Conservation (phyloP, 2,113 vertebrate species). For the Osmerus eperlanus region DNA sequence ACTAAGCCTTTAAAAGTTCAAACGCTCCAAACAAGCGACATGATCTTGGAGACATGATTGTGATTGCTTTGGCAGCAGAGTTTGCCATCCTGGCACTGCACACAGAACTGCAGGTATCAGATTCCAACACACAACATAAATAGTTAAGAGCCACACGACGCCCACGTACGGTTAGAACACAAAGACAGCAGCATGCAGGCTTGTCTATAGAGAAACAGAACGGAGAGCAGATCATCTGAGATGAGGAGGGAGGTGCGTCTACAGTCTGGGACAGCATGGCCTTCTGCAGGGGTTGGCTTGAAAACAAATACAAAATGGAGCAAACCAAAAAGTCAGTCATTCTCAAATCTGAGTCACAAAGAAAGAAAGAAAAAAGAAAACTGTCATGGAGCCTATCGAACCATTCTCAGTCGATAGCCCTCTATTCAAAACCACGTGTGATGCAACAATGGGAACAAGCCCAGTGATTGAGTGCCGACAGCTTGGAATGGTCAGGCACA, state of each 20-base stretch:
- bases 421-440: background rate
- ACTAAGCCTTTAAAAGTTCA: too few species aligned
- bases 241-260: background rate
- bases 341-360: too few species aligned
- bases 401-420: background rate
- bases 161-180: slow-evolving; percentile 20
- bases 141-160: slow-evolving; percentile 61
- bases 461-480: background rate
- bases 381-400: background rate
- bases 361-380: slow-evolving; percentile 11
- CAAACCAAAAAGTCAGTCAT: slow-evolving; percentile 21
- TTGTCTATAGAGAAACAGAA: background rate
- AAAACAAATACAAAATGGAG: too few species aligned
- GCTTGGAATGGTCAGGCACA: background rate
- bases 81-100: slow-evolving; percentile 16
- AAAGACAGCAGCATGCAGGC: slow-evolving; percentile 13
- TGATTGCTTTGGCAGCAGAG: background rate
- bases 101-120: slow-evolving; percentile 17
- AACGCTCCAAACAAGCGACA: too few species aligned
- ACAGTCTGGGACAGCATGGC: too few species aligned
- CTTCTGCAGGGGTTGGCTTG: too few species aligned
- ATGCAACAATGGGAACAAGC: background rate
- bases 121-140: slow-evolving; percentile 56
- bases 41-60: background rate
- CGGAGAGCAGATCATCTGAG: background rate